Percentiles rank a stretch among this genome's conserved stretches.
These are phyloP conservation scores for Dendropsophus ebraccatus DNA, from an alignment of 2,113 vertebrate species.

Conservation along the genomic window DNA sequence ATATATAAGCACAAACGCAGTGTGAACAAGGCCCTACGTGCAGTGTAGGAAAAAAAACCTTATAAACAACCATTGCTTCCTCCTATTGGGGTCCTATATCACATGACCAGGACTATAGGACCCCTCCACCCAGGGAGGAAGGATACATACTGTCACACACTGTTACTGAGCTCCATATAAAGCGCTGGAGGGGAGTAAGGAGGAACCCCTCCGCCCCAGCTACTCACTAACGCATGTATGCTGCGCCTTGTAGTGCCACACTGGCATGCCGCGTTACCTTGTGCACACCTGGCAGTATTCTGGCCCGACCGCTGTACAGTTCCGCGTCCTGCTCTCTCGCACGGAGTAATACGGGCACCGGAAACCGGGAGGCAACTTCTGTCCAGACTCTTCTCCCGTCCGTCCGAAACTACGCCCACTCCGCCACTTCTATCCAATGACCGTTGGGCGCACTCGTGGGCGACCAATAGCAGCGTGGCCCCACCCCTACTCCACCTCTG, in stretches of 20 bases:
- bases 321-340: not conserved
- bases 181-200: not conserved
- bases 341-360: not conserved
- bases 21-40: too few relatives aligned
- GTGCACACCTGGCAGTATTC: not conserved
- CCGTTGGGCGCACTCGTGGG: not conserved
- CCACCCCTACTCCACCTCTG: not conserved
- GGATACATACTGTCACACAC: too few relatives aligned
- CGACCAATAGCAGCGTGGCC: slow-evolving; percentile 6
- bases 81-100: too few relatives aligned
- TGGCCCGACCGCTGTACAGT: not conserved
- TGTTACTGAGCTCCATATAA: not conserved
- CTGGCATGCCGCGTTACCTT: not conserved
- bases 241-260: not conserved
- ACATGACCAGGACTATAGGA: too few relatives aligned
- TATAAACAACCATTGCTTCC: too few relatives aligned
- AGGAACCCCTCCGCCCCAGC: too few relatives aligned
- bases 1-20: too few relatives aligned
- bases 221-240: not conserved
- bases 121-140: too few relatives aligned
- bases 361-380: slow-evolving; percentile 26
- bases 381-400: not conserved
- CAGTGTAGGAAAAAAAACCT: too few relatives aligned
- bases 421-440: not conserved
- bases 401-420: not conserved